phyloP scores from a whole-genome alignment of 2,113 vertebrate species.

The Paedocypris sp. region DNA sequence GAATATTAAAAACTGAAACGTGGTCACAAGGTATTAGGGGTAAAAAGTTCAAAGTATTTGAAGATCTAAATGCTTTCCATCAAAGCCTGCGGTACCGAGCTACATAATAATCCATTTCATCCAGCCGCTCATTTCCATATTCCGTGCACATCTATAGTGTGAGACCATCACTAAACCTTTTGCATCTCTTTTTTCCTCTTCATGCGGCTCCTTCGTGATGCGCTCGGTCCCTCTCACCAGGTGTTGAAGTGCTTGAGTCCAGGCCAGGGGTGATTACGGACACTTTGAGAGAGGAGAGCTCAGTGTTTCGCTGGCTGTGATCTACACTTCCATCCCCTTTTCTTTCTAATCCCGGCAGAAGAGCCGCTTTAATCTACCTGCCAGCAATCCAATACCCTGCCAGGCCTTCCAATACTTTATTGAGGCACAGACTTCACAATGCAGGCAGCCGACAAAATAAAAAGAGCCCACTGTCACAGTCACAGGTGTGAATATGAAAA shows the following conservation, averaged over 20 bases:
- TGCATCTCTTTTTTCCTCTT: neutral
- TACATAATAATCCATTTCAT: neutral
- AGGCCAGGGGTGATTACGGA: neutral
- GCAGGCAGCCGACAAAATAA: slow-evolving; percentile 35
- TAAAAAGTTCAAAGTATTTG: neutral
- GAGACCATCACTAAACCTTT: neutral
- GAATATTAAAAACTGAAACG: too few species aligned
- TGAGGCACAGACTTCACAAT: slow-evolving; percentile 42
- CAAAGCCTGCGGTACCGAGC: neutral
- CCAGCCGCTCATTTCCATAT: neutral
- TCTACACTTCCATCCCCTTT: slow-evolving; percentile 21
- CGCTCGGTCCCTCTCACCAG: neutral
- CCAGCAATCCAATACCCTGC: slow-evolving; percentile 49
- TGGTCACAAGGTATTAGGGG: too few species aligned
- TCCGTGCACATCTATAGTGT: neutral
- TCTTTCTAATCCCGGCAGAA: slow-evolving; percentile 41
- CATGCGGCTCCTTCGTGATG: neutral
- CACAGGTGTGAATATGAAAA: neutral
- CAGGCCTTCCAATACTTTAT: slow-evolving; percentile 44
- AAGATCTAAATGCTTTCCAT: neutral
- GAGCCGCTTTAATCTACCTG: slow-evolving; percentile 57
- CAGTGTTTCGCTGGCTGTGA: slow-evolving; percentile 17
- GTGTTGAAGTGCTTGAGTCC: slow-evolving; percentile 5
- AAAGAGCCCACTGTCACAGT: neutral
- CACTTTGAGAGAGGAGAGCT: neutral